phyloP scores from a whole-genome alignment of 2,113 vertebrate species.

The Platysteira castanea region DNA sequence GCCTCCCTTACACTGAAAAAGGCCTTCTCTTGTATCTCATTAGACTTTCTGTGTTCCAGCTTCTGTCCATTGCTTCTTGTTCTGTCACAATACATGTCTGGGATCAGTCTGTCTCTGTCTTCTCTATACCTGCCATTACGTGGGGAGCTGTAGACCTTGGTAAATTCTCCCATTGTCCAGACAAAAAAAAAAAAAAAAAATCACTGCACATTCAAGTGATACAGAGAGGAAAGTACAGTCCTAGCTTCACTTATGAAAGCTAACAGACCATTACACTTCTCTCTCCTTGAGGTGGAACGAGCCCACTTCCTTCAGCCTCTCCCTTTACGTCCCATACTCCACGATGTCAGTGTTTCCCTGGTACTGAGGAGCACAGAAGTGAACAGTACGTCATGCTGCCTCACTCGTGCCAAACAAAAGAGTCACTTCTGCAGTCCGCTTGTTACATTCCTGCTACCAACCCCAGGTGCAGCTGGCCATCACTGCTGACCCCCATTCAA shows the following conservation, averaged over 20 bases:
- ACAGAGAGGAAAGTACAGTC: neutral
- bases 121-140: neutral
- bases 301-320: neutral
- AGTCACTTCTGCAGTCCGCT: neutral
- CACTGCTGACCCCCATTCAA: neutral
- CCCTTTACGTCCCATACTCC: neutral
- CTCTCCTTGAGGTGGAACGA: neutral
- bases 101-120: neutral
- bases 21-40: neutral
- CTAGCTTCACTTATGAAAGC: neutral
- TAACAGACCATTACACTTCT: neutral
- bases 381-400: no score
- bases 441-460: neutral
- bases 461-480: neutral
- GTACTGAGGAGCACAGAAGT: neutral
- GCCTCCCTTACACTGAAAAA: neutral
- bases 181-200: no score
- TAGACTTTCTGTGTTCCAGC: neutral
- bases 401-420: neutral
- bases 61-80: neutral
- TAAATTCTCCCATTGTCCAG: neutral
- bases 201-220: neutral
- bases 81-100: neutral
- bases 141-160: accelerated
- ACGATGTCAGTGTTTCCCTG: neutral